Evolutionary conservation across 1,140 invertebrate species (phyloP), one percentile per base, ranked within the genome.

Genomic region (Psilanteris sp.): DNA sequence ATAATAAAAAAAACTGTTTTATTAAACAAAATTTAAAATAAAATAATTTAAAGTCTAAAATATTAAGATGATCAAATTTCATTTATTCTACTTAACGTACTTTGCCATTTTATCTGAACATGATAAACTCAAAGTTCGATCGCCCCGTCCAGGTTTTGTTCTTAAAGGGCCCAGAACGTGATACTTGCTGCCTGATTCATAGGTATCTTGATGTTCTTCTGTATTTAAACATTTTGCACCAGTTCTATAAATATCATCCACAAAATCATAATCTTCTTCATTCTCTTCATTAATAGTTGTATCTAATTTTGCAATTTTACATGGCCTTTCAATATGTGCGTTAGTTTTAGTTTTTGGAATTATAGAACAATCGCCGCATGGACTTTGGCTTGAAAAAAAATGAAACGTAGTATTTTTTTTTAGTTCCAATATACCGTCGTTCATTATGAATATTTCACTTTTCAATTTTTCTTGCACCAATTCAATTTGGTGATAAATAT

Each of bases 341-440:
- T 66, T 10, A 5, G 77, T 39, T 50, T 57, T 80, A 20, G 43
- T 61, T 85, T 92, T 93, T 5, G 91, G 89, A 86, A 96, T 92
- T 78, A 98, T 97, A n/a, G 95, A 93, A 11, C 96, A 96, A 92
- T 98, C 97, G 0, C 97, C 97, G 89, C 97, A 98, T 32, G 96
- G 97, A 26, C 93, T 92, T 81, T 96, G 94, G 72, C 94, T 96
- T 13, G 93, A 93, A 80, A 94, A 96, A 80, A 98, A 94, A 86
- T 97, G 93, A 88, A 97, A 97, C 8, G 90, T 89, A 32, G 95
- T 81, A 6, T 88, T 86, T n/a, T 88, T 43, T 70, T 91, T 92
- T 0, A 95, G 54, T 59, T 75, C 70, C 82, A 91, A 92, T 50
- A 78, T 81, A 29, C 77, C 44, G 4, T 72, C 64, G 1, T 82